Percentiles rank a stretch among this genome's conserved stretches.
phyloP scores from a whole-genome alignment of 2,113 vertebrate species.

The Erythrolamprus reginae region DNA sequence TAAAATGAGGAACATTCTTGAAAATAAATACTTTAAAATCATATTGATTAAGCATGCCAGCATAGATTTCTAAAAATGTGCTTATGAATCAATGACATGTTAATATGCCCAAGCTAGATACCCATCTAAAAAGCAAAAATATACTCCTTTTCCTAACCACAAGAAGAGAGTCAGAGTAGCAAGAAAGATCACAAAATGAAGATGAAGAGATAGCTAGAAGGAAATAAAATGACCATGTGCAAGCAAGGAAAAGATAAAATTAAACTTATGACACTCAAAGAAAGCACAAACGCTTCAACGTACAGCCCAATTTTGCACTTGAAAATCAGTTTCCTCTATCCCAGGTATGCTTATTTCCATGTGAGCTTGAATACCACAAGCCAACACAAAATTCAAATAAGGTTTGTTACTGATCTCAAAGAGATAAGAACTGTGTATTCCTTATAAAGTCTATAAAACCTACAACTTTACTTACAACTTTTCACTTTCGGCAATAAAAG shows the following conservation, averaged over 20 bases:
- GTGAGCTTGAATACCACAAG: not conserved
- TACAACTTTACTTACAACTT: not conserved
- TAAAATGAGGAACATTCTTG: not conserved
- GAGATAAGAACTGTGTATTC: not conserved
- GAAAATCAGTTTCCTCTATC: not conserved
- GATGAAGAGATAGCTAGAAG: not conserved
- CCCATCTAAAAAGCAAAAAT: not conserved
- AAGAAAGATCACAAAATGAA: not conserved
- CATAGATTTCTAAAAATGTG: not conserved
- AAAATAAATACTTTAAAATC: not conserved
- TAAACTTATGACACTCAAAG: not conserved
- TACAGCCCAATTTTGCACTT: not conserved
- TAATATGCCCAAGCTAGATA: not conserved
- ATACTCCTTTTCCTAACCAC: not conserved
- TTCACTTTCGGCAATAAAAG: accelerated
- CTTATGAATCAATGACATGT: not conserved
- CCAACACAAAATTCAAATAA: not conserved
- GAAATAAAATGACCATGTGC: not conserved
- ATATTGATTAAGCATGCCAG: not conserved
- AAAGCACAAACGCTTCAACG: not conserved
- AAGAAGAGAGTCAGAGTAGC: too few relatives aligned
- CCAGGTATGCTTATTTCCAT: not conserved
- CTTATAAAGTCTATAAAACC: accelerated
- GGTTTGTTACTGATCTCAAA: not conserved
- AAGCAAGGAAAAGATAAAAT: not conserved